Base-by-base conservation (phyloP, 2,113 vertebrate genomes). In the Mesembrinibis cayennensis region DNA sequence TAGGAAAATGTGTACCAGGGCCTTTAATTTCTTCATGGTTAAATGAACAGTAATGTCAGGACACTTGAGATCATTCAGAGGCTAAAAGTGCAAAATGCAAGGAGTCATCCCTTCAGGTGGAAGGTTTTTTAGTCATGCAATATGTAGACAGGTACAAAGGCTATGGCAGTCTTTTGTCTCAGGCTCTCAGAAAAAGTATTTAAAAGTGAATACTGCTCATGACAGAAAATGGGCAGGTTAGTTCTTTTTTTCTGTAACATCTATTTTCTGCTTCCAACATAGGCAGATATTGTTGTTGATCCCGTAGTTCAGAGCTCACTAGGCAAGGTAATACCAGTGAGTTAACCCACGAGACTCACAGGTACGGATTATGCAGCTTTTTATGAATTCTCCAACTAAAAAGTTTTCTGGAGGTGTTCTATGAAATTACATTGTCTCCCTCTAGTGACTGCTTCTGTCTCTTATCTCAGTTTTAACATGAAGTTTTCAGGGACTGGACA, bases 371-470 rank as follows among this genome's bases (percentile, higher is more conserved):
- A 76, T 16, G 23, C 42, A 81, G 42, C 32, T 93, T 89, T 81
- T 93, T 30, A 12, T 36, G 49, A 77, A 65, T 76, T 82, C 76
- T 84, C 4, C 40, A 63, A 15, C 23, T n/a, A 42, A 63, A 83
- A 89, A 49, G 8, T 78, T 89, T 92, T 84, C 38, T 82, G 40
- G 6, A 87, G 10, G 9, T 74, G n/a, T 29, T 83, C 50, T 93
- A 16, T 93, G 85, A 73, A 86, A 94, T 84, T 90, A 38, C 32
- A 16, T 69, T 89, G 72, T 93, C 96, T 95, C 89, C 95, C 90
- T 92, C 97, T 97, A 95, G 92, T 90, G 95, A 82, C 87, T 53
- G 32, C 47, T 94, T 73, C 58, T 83, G 53, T 77, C 66, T 92
- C 70, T 67, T 53, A 23, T 32, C 34, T 82, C 44, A 40, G 25